These are phyloP conservation scores for Oedothorax gibbosus DNA, from an alignment of 1,140 invertebrate species.

Conservation along the genomic window DNA sequence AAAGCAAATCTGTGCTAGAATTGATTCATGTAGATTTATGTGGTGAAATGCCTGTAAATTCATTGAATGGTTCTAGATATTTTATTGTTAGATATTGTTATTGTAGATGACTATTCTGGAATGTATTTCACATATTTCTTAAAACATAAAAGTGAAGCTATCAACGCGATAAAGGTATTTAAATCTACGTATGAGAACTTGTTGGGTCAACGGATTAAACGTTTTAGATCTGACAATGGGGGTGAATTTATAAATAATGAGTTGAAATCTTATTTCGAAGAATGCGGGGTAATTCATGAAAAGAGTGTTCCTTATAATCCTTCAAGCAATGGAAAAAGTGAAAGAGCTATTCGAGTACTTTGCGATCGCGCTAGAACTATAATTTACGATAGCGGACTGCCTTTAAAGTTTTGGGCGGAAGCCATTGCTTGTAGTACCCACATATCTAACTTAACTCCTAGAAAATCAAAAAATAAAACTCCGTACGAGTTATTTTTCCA, in stretches of 20 bases:
- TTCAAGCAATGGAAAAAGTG: slow-evolving; percentile 1
- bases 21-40: slow-evolving; percentile 1
- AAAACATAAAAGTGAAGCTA: not conserved
- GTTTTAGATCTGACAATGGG: not conserved
- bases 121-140: slow-evolving; percentile 7
- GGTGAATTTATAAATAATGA: slow-evolving; percentile 15
- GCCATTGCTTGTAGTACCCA: not conserved
- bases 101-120: not conserved
- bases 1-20: not conserved
- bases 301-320: slow-evolving; percentile 1
- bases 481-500: not conserved
- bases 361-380: not conserved
- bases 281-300: not conserved
- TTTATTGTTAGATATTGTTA: slow-evolving; percentile 1
- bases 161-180: not conserved
- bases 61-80: slow-evolving; percentile 3
- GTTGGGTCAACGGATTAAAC: not conserved
- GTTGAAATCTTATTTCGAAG: not conserved
- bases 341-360: not conserved
- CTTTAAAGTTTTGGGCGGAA: slow-evolving; percentile 4
- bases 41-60: not conserved
- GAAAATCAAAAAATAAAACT: not conserved
- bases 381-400: not conserved
- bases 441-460: not conserved
- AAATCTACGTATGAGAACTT: not conserved